Conservation (phyloP, 2,113 vertebrate species). For the Lontra canadensis region DNA sequence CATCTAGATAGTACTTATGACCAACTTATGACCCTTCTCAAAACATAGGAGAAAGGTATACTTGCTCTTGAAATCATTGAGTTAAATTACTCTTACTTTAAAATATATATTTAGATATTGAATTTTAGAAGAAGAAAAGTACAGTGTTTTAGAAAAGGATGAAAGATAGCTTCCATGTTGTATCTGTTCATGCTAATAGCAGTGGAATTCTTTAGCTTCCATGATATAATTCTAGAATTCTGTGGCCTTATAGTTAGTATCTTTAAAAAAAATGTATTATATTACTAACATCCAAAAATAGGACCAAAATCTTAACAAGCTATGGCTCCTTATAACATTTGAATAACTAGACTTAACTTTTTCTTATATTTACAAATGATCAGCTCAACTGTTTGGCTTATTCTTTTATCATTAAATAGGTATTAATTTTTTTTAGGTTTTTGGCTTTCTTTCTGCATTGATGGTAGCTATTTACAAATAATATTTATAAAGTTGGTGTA, state of each 20-base stretch:
- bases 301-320: not conserved
- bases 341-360: not conserved
- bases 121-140: not conserved
- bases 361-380: not conserved
- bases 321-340: not conserved
- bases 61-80: not conserved
- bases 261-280: not conserved
- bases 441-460: not conserved
- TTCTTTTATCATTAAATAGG: not conserved
- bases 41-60: not conserved
- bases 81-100: not conserved
- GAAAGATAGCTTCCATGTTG: not conserved
- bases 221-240: not conserved
- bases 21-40: not conserved
- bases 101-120: not conserved
- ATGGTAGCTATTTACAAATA: not conserved
- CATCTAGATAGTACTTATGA: not conserved
- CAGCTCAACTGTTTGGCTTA: not conserved
- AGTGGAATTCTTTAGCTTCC: not conserved
- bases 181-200: not conserved
- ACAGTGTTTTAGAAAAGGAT: not conserved
- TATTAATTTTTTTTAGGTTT: not conserved
- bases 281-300: not conserved
- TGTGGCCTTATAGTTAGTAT: not conserved
- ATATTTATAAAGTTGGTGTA: not conserved